Evolutionary conservation across 2,797 vertebrate genomes (phyloP).

Genomic region (Muscicapa comitata): DNA sequence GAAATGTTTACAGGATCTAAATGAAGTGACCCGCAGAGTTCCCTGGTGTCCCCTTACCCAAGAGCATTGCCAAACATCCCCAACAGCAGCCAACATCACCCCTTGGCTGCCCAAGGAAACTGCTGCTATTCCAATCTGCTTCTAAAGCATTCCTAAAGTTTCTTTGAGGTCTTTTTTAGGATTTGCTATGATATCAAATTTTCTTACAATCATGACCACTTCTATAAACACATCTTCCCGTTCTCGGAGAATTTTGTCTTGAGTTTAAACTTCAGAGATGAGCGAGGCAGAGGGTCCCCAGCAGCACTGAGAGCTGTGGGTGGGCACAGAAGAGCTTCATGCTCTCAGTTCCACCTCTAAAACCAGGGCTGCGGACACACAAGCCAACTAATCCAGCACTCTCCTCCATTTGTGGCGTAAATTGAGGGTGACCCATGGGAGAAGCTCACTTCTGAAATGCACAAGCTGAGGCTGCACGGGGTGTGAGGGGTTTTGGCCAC

Average conservation of each 20-base stretch:
- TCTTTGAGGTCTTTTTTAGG: neutral
- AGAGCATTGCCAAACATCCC: neutral
- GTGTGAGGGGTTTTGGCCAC: neutral
- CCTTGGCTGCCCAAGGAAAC: neutral
- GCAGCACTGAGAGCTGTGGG: neutral
- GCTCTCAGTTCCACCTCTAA: neutral
- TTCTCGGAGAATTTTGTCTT: neutral
- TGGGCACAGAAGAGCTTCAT: neutral
- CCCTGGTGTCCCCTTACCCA: constrained; percentile 41
- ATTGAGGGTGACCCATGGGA: neutral
- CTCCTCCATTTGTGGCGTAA: neutral
- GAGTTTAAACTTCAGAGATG: neutral
- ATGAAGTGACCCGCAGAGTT: constrained; percentile 38
- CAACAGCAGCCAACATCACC: neutral
- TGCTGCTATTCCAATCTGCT: neutral
- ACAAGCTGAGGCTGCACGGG: rapidly evolving
- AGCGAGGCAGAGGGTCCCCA: neutral
- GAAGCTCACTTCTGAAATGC: neutral
- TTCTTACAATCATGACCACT: neutral
- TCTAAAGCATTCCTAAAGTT: neutral
- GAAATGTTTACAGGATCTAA: constrained; percentile 58
- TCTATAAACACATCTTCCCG: neutral
- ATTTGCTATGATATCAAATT: neutral
- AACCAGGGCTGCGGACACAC: neutral
- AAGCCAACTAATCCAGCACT: neutral